A percentile compares a stretch with the other conserved stretches of the same genome.
These are phyloP conservation scores for Percopsis transmontana DNA, from an alignment of 2,113 vertebrate genomes.

Conservation along the genomic window DNA sequence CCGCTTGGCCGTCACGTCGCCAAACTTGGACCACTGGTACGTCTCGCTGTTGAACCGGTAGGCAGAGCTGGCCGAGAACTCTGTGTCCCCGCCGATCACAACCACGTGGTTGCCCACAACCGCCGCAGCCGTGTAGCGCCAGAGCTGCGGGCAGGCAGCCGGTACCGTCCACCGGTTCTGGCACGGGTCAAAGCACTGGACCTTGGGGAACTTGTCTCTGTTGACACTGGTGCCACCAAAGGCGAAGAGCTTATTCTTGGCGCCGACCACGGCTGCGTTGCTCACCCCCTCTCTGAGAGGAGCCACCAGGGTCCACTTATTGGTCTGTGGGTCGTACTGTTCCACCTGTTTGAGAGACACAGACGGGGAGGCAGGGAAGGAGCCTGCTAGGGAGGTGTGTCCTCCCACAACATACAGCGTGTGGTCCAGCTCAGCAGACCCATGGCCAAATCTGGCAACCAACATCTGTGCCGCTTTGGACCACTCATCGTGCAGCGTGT, in stretches of 20 bases:
- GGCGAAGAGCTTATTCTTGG: slow-evolving; percentile 85
- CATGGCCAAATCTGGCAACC: slow-evolving; percentile 83
- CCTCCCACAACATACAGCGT: slow-evolving; percentile 83
- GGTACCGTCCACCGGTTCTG: slow-evolving; percentile 84
- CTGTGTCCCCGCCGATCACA: slow-evolving; percentile 83
- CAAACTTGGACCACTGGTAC: slow-evolving; percentile 85
- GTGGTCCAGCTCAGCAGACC: slow-evolving; percentile 83
- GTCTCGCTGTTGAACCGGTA: slow-evolving; percentile 87
- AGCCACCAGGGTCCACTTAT: slow-evolving; percentile 85
- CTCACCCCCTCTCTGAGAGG: slow-evolving; percentile 85
- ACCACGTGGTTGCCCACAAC: slow-evolving; percentile 82
- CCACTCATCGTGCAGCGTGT: slow-evolving; percentile 85
- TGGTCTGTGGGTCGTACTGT: slow-evolving; percentile 84
- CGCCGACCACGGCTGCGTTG: slow-evolving; percentile 84
- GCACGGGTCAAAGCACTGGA: slow-evolving; percentile 84
- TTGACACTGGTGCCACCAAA: slow-evolving; percentile 86
- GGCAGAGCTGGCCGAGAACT: slow-evolving; percentile 85
- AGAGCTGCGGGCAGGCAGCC: slow-evolving; percentile 81
- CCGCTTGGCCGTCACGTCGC: slow-evolving; percentile 80
- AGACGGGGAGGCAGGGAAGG: slow-evolving; percentile 84
- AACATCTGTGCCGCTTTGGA: slow-evolving; percentile 83
- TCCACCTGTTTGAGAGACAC: slow-evolving; percentile 87
- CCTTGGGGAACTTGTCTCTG: slow-evolving; percentile 83
- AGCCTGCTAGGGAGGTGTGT: slow-evolving; percentile 81
- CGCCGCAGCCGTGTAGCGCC: slow-evolving; percentile 85